Evolutionary conservation across 2,888 invertebrate species (phyloP).

Genomic region (Tenodera sinensis): DNA sequence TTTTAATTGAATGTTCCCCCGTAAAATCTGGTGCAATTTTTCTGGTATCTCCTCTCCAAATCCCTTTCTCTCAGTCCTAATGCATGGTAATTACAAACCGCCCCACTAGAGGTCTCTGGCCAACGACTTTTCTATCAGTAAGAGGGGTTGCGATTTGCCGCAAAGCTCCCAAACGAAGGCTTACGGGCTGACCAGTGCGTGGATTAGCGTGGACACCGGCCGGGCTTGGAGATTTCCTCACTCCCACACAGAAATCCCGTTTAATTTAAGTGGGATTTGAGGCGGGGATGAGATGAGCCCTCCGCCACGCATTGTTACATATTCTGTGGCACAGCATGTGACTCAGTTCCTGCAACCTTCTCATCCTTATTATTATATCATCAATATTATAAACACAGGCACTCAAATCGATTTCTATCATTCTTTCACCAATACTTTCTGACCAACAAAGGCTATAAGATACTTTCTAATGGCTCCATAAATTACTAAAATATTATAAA

Average conservation of each 20-base stretch:
- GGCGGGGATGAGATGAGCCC: neutral
- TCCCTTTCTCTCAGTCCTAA: neutral
- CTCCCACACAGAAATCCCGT: conserved; percentile 21
- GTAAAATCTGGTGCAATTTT: neutral
- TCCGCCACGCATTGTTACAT: conserved; percentile 3
- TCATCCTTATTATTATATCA: too few relatives aligned
- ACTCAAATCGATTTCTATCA: too few relatives aligned
- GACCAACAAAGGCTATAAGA: too few relatives aligned
- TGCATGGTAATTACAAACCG: neutral
- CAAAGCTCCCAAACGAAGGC: conserved; percentile 5
- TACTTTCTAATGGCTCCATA: too few relatives aligned
- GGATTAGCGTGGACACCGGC: neutral
- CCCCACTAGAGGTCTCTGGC: neutral
- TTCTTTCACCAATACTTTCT: too few relatives aligned
- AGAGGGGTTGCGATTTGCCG: neutral
- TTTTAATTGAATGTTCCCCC: neutral
- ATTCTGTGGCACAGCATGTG: neutral
- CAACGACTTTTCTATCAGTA: neutral
- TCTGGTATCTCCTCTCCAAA: neutral
- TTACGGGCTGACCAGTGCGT: neutral
- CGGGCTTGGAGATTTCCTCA: conserved; percentile 12
- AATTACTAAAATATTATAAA: too few relatives aligned
- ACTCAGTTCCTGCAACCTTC: too few relatives aligned
- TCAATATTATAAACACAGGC: too few relatives aligned
- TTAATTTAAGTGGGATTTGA: conserved; percentile 28